phyloP scores from a whole-genome alignment of 2,797 vertebrate genomes.

The Gastrophryne carolinensis region DNA sequence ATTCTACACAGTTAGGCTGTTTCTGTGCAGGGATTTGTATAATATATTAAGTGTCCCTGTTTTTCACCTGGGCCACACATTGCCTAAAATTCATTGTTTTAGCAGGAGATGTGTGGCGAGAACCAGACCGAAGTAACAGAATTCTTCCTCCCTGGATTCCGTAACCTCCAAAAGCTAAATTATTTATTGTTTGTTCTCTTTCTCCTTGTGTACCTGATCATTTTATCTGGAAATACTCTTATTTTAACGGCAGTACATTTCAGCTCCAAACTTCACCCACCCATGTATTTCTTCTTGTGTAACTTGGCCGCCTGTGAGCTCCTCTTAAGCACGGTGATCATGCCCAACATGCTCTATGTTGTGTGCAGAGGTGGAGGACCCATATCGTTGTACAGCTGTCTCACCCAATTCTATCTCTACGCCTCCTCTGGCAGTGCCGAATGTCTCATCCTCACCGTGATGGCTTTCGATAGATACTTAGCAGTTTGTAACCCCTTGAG shows the following conservation, averaged over 20 bases:
- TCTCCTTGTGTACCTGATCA: neutral
- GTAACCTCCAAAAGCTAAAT: neutral
- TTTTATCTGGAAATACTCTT: neutral
- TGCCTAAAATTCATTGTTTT: no score
- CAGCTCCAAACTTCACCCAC: neutral
- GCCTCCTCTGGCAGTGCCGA: neutral
- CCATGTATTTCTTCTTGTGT: conserved; percentile 16
- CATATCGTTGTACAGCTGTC: neutral
- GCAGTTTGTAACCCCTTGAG: conserved; percentile 4
- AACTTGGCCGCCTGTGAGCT: neutral
- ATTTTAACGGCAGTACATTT: neutral
- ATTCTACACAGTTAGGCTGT: no score
- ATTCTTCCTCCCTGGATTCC: conserved; percentile 3
- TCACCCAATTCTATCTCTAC: neutral
- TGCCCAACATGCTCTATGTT: neutral
- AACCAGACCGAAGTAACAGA: conserved; percentile 4
- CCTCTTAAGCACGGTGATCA: neutral
- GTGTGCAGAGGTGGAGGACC: neutral
- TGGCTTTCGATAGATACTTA: conserved; percentile 19
- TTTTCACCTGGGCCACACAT: no score
- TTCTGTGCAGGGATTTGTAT: no score
- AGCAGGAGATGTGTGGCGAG: neutral
- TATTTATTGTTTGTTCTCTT: neutral
- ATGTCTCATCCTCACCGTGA: conserved; percentile 7
- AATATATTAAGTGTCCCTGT: no score